These are phyloP conservation scores for Phyllotis vaccarum DNA, from an alignment of 2,797 vertebrate genomes.

Conservation along the genomic window DNA sequence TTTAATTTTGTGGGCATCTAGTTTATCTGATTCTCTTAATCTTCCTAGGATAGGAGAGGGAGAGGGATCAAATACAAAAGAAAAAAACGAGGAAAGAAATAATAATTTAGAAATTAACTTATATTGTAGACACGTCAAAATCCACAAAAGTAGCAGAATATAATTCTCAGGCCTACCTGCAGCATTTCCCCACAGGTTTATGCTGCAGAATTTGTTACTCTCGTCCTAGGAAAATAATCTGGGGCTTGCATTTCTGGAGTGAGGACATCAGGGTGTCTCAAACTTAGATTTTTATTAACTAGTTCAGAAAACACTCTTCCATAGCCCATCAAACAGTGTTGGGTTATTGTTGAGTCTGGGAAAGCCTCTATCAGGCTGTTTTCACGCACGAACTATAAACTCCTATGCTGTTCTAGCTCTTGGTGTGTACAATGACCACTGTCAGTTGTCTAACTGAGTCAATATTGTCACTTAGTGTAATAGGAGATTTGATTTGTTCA, in stretches of 20 bases:
- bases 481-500: not conserved
- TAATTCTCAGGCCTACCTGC: not conserved
- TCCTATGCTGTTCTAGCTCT: not conserved
- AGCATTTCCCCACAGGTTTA: not conserved
- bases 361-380: not conserved
- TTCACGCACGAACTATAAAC: not conserved
- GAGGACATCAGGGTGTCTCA: not conserved
- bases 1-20: not conserved
- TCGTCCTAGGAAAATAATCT: not conserved
- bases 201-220: not conserved
- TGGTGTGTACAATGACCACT: not conserved
- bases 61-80: not conserved
- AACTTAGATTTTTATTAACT: constrained; percentile 9
- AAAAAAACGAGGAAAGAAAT: not conserved
- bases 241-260: not conserved
- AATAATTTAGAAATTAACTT: not conserved
- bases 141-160: not conserved
- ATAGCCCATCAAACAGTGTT: not conserved
- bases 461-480: not conserved
- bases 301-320: not conserved
- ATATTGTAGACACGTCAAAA: not conserved
- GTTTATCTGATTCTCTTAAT: not conserved
- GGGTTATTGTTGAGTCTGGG: not conserved
- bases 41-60: not conserved
- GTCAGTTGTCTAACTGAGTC: not conserved